These are phyloP conservation scores for Carabus problematicus DNA, from an alignment of 2,888 invertebrate species.

Conservation along the genomic window DNA sequence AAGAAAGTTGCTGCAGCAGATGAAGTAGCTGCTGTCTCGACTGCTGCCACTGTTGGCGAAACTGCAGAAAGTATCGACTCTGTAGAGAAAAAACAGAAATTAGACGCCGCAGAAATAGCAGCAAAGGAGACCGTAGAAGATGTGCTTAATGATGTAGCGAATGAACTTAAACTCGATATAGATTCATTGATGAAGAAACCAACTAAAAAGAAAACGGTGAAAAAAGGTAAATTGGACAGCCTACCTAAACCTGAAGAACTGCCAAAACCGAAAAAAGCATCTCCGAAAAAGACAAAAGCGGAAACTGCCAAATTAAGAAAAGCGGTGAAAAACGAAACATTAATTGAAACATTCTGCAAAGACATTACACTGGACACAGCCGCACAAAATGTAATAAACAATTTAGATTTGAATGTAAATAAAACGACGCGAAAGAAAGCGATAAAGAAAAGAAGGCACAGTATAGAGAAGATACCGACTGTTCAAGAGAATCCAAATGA, in stretches of 20 bases:
- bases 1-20: constrained; percentile 37
- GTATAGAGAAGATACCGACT: constrained; percentile 57
- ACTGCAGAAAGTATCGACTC: constrained; percentile 39
- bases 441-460: constrained; percentile 54
- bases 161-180: constrained; percentile 36
- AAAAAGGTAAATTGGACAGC: constrained; percentile 42
- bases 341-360: constrained; percentile 54
- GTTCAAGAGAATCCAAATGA: constrained; percentile 48
- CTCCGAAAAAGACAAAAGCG: constrained; percentile 36
- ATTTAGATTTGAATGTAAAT: constrained; percentile 57
- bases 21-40: constrained; percentile 27
- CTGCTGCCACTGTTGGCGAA: too few species aligned
- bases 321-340: constrained; percentile 54
- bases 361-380: constrained; percentile 50
- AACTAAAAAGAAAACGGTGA: constrained; percentile 46
- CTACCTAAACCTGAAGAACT: constrained; percentile 23
- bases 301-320: constrained; percentile 49
- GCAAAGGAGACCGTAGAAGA: constrained; percentile 53
- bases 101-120: constrained; percentile 45
- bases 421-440: constrained; percentile 50
- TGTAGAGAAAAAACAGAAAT: constrained; percentile 49
- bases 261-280: constrained; percentile 50
- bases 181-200: constrained; percentile 42
- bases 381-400: constrained; percentile 57
- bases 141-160: constrained; percentile 55